Conservation (phyloP, 1,140 invertebrate species). For the Physella acuta region DNA sequence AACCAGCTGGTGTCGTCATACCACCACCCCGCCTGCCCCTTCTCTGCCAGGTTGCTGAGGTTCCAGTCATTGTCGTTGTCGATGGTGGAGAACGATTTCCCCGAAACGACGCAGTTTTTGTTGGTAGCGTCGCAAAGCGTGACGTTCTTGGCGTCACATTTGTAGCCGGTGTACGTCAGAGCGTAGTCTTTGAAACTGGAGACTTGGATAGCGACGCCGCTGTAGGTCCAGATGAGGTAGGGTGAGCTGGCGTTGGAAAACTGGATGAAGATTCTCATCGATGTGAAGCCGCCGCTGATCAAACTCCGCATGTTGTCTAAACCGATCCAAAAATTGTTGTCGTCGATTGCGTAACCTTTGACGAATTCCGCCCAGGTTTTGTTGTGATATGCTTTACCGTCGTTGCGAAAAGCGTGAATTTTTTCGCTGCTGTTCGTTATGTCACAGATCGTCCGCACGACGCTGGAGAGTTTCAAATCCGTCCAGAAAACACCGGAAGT, state of each 20-base stretch:
- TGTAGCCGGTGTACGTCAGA: neutral
- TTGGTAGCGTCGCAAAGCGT: neutral
- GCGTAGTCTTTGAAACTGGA: neutral
- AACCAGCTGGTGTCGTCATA: neutral
- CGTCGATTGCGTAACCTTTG: neutral
- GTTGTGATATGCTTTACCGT: neutral
- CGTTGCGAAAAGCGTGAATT: neutral
- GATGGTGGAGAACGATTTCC: neutral
- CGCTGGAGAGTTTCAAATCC: neutral
- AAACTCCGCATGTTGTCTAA: neutral
- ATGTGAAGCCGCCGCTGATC: neutral
- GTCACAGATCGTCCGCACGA: neutral
- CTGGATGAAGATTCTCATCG: neutral
- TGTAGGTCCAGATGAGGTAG: neutral
- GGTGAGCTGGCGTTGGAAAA: neutral
- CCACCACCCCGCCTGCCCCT: neutral
- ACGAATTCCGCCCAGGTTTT: neutral
- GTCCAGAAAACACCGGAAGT: neutral
- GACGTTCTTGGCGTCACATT: neutral
- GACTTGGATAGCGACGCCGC: neutral
- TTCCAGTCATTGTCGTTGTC: neutral
- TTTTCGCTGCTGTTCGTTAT: neutral
- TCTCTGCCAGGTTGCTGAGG: neutral
- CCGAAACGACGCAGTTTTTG: neutral
- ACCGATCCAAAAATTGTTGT: neutral